A percentile compares a stretch with the other conserved stretches of the same genome.
phyloP scores from a whole-genome alignment of 2,113 vertebrate species.

The Fregata magnificens region DNA sequence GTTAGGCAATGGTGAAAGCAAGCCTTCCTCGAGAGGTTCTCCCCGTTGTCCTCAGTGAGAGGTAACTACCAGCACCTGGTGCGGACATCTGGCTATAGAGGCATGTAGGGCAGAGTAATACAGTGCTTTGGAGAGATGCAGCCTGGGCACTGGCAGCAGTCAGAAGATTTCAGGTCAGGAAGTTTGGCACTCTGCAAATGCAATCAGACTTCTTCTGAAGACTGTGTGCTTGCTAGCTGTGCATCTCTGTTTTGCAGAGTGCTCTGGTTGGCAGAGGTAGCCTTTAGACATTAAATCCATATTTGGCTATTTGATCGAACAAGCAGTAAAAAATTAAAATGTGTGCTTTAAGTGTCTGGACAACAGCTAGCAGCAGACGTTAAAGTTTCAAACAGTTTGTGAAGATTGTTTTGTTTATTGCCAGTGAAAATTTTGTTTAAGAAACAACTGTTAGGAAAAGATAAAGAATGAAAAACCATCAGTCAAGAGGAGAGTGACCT shows the following conservation, averaged over 20 bases:
- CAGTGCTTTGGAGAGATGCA: not conserved
- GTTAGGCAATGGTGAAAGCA: not conserved
- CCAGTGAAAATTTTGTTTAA: not conserved
- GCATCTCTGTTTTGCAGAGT: not conserved
- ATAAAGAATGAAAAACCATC: not conserved
- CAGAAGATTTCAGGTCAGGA: not conserved
- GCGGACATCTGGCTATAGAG: not conserved
- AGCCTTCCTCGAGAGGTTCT: not conserved
- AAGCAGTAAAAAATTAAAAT: not conserved
- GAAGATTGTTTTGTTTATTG: not conserved
- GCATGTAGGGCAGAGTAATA: not conserved
- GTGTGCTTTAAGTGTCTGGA: not conserved
- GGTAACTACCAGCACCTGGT: not conserved
- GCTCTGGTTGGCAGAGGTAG: not conserved
- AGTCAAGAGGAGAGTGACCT: conserved; percentile 9
- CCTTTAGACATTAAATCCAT: not conserved
- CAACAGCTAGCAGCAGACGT: not conserved
- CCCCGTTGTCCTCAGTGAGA: not conserved
- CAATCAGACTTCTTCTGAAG: not conserved
- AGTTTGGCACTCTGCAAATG: not conserved
- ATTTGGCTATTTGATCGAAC: not conserved
- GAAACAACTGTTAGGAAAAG: conserved; percentile 23
- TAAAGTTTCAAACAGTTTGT: not conserved
- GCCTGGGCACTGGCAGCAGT: not conserved
- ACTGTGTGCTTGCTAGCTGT: not conserved